Conservation (phyloP, 1,140 invertebrate species). For the Pomacea maculata region DNA sequence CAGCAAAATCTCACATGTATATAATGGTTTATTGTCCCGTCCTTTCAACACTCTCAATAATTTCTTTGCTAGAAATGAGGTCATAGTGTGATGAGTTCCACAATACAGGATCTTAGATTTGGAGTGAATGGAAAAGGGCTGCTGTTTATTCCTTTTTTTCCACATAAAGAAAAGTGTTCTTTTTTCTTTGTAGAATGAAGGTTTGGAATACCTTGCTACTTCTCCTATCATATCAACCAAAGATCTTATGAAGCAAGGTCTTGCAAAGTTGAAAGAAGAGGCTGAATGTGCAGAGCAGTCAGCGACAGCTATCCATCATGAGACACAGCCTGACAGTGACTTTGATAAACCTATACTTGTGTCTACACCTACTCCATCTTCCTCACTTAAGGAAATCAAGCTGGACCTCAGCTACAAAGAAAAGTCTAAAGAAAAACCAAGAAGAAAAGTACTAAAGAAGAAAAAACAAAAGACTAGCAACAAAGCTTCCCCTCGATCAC, state of each 20-base stretch:
- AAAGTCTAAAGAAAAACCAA: slow-evolving; percentile 37
- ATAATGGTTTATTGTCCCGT: too few relatives aligned
- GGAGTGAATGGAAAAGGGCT: too few relatives aligned
- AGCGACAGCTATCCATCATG: not conserved
- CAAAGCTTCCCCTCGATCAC: slow-evolving; percentile 23
- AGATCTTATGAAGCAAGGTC: slow-evolving; percentile 55
- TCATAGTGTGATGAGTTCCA: too few relatives aligned
- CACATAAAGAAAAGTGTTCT: slow-evolving; percentile 12
- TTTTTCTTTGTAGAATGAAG: slow-evolving; percentile 28
- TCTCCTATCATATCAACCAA: slow-evolving; percentile 58
- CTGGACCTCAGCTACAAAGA: slow-evolving; percentile 34
- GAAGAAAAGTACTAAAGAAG: slow-evolving; percentile 44
- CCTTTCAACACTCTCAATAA: too few relatives aligned
- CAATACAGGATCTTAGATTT: too few relatives aligned
- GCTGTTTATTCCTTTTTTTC: too few relatives aligned
- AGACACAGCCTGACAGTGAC: not conserved
- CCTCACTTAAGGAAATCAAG: slow-evolving; percentile 24
- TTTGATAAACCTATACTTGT: too few relatives aligned
- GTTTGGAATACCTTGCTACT: slow-evolving; percentile 61
- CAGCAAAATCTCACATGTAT: too few relatives aligned
- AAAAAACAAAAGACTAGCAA: slow-evolving; percentile 27
- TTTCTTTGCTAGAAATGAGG: too few relatives aligned
- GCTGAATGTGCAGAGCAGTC: not conserved
- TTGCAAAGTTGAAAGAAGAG: slow-evolving; percentile 48
- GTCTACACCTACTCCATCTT: not conserved